Evolutionary conservation across 2,797 vertebrate genomes (phyloP), one percentile per base, ranked within the genome.

Genomic region (Helicolenus hilgendorfi): DNA sequence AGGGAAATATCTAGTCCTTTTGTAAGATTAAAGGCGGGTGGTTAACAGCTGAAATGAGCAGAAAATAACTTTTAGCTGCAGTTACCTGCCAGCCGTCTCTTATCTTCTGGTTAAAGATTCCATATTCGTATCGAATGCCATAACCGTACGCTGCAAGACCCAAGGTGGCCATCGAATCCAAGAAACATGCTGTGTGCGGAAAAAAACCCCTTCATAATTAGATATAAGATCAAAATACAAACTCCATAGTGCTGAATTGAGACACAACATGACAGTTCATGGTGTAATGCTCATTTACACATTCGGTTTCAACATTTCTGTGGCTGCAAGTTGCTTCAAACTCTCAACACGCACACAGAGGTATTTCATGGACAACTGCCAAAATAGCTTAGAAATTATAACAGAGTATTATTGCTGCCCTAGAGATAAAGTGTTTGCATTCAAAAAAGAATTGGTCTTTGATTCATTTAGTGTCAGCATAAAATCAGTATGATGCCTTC

Each of bases 51-150:
- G 2, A 68, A 15, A 20, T 65, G 7, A 38, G 24, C 5, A 7
- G 7, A 65, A 35, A 41, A 24, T 27, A 27, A 10, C 7, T 38
- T 59, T 67, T 2, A 35, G n/a, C 1, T 20, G 49, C 14, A 41
- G 31, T 74, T 81, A 99, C 99, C 98, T 99, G 99, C 98, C 99
- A 99, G 20, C 99, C 99, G 0, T 98, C 97, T 89, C 96, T 97
- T 88, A 99, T 99, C 93, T 98, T 99, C 97, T 99, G 99, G 94
- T 99, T 99, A 92, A 99, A 99, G 96, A 99, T 99, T 2, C 99
- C 99, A 4, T 99, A 99, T 86, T 99, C 99, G 0, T 99, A 99
- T 68, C 99, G 97, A 70, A 99, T 99, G 67, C 99, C 99, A 3
- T 99, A 99, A 55, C 99, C 99, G 0, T 99, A 99, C 0, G 99